Conservation (phyloP, 2,113 vertebrate genomes). For the Mesitornis unicolor region DNA sequence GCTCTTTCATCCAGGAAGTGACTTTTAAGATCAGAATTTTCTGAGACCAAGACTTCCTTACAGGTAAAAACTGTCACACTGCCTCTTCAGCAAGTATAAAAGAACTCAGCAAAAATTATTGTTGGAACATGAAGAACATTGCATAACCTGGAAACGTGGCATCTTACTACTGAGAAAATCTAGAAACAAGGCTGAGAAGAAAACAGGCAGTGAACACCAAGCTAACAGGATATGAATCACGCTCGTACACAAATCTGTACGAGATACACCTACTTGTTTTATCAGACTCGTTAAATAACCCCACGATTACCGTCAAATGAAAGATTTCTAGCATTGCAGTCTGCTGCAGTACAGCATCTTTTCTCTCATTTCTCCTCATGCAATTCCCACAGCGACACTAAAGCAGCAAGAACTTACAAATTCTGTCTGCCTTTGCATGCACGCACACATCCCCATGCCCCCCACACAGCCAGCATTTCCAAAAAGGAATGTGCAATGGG, state of each 20-base stretch:
- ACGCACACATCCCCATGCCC: background rate
- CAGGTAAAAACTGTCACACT: background rate
- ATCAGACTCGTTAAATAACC: background rate
- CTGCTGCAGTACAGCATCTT: background rate
- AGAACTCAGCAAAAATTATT: background rate
- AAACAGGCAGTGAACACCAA: background rate
- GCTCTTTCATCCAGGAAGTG: background rate
- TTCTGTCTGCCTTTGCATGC: background rate
- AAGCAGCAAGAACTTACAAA: background rate
- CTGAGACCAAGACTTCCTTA: background rate
- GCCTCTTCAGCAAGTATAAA: background rate
- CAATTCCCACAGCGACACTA: background rate
- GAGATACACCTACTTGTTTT: background rate
- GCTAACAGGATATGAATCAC: background rate
- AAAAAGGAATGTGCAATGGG: background rate
- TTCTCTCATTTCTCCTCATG: background rate
- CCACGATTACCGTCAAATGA: background rate
- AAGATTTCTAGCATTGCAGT: background rate
- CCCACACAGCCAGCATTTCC: background rate
- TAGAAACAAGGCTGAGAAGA: background rate
- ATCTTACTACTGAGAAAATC: background rate
- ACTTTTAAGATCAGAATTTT: background rate
- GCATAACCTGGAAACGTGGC: background rate
- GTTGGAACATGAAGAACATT: background rate
- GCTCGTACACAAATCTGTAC: background rate